Conservation (phyloP, 2,797 vertebrate species). For the Onychomys arenicola region DNA sequence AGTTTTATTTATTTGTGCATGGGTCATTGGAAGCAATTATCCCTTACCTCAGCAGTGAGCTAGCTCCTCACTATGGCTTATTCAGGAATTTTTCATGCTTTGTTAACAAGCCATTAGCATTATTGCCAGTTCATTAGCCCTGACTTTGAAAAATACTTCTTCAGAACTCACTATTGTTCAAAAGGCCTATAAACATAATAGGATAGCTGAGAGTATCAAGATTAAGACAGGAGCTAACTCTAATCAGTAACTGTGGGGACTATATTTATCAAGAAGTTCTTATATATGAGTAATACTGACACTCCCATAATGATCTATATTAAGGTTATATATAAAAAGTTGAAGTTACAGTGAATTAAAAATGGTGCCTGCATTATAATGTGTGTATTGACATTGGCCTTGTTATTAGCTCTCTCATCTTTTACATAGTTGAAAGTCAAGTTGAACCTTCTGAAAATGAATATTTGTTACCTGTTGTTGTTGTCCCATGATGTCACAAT, state of each 20-base stretch:
- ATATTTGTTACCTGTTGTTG: background rate
- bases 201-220: background rate
- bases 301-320: background rate
- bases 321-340: background rate
- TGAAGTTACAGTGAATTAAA: background rate
- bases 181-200: background rate
- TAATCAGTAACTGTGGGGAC: background rate
- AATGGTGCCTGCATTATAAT: background rate
- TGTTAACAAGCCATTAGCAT: constrained; percentile 70
- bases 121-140: constrained; percentile 48
- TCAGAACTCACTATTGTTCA: background rate
- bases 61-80: constrained; percentile 44
- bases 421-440: background rate
- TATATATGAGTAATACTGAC: background rate
- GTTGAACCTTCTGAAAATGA: background rate
- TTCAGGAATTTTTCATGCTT: constrained; percentile 64
- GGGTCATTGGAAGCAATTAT: constrained; percentile 49
- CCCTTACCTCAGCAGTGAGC: background rate
- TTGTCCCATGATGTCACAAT: background rate
- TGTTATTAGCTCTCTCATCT: background rate
- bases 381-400: background rate
- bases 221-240: background rate
- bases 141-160: constrained; percentile 65
- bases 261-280: background rate
- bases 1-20: constrained; percentile 23